Percentiles rank a stretch among this genome's conserved stretches.
Conservation (phyloP, 1,140 invertebrate species). For the Philotrypesis tridentata region DNA sequence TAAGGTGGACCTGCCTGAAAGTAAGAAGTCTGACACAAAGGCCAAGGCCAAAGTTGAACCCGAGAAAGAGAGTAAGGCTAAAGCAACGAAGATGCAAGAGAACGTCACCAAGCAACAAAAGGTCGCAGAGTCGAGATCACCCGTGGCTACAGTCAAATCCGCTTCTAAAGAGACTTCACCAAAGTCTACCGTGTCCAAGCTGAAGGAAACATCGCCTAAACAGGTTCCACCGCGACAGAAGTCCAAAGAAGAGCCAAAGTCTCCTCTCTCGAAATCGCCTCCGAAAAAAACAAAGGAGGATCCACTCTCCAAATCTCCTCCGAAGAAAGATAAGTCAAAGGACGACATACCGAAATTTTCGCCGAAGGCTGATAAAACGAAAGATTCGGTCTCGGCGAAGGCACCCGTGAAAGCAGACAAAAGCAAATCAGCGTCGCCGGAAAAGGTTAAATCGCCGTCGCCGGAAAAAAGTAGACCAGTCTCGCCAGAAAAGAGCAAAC, state of each 20-base stretch:
- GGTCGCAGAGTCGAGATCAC: neutral
- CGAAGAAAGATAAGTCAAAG: conserved; percentile 32
- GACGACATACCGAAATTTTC: conserved; percentile 42
- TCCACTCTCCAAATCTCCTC: neutral
- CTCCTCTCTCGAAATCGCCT: conserved; percentile 28
- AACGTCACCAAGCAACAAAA: conserved; percentile 35
- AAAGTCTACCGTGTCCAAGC: neutral
- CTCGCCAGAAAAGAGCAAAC: neutral
- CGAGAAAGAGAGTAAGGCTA: conserved; percentile 48
- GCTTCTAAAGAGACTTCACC: conserved; percentile 18
- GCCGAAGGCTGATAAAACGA: conserved; percentile 8
- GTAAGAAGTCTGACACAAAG: conserved; percentile 25
- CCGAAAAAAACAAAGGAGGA: conserved; percentile 33
- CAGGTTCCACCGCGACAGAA: neutral
- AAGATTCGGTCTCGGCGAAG: conserved; percentile 28
- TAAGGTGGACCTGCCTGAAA: conserved; percentile 16
- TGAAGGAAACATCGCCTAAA: conserved; percentile 32
- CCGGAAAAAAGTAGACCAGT: neutral
- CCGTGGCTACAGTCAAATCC: neutral
- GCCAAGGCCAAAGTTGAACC: conserved; percentile 35
- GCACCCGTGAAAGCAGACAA: neutral
- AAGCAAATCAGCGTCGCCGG: neutral
- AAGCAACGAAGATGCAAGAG: conserved; percentile 49
- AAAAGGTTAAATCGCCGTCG: too few relatives aligned
- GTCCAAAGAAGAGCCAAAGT: conserved; percentile 34